phyloP scores from a whole-genome alignment of 2,888 invertebrate genomes.

The Acanthoscelides obtectus region DNA sequence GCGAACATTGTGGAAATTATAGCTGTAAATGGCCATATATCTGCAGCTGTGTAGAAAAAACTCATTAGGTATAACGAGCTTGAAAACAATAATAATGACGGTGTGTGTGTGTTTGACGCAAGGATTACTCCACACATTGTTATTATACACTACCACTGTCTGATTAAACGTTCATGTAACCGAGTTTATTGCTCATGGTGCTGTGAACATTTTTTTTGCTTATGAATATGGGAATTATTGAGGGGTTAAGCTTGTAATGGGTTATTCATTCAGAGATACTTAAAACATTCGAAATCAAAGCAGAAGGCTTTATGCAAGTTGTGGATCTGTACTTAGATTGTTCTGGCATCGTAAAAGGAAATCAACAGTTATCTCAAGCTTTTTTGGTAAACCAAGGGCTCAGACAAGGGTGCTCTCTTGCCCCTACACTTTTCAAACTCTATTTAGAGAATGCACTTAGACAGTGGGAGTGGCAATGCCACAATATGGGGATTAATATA shows the following conservation, averaged over 20 bases:
- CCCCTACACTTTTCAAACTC: too few species aligned
- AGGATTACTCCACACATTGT: neutral
- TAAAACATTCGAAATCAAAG: too few species aligned
- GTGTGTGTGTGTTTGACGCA: neutral
- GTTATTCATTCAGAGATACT: too few species aligned
- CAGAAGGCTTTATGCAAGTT: too few species aligned
- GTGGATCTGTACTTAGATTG: too few species aligned
- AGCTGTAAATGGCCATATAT: neutral
- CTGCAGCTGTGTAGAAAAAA: neutral
- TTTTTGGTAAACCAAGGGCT: too few species aligned
- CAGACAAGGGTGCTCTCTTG: too few species aligned
- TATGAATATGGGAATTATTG: neutral
- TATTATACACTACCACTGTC: neutral
- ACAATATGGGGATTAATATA: too few species aligned
- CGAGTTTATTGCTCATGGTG: neutral
- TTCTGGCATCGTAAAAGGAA: too few species aligned
- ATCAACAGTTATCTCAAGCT: too few species aligned
- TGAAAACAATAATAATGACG: neutral
- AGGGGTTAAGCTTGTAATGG: neutral
- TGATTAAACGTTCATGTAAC: neutral
- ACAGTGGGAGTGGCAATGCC: too few species aligned
- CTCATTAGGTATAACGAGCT: neutral
- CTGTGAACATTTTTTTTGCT: neutral
- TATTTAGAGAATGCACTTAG: too few species aligned
- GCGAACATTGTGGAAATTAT: neutral